Percentiles rank a stretch among this genome's conserved stretches.
Evolutionary conservation across 2,888 invertebrate genomes (phyloP).

Genomic region (Xanthia togata): DNA sequence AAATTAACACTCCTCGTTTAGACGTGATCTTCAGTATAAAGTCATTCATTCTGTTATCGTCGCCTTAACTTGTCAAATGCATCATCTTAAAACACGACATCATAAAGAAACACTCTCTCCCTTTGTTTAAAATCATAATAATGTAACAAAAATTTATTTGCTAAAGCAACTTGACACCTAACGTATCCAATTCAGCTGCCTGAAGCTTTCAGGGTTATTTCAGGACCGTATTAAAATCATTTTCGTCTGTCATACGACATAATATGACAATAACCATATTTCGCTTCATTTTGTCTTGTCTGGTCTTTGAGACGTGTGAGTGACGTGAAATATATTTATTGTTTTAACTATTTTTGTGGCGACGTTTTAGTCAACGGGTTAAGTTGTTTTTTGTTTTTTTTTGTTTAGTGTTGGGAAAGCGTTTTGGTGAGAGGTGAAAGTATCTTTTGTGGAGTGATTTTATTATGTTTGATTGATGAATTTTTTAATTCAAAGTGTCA

Average conservation of each 20-base stretch:
- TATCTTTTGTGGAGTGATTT: not conserved
- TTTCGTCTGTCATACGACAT: slow-evolving; percentile 80
- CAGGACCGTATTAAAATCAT: slow-evolving; percentile 72
- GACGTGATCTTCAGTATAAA: too few species aligned
- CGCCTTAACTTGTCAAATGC: slow-evolving; percentile 22
- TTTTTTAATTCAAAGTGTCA: not conserved
- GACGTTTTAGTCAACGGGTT: slow-evolving; percentile 52
- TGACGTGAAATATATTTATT: slow-evolving; percentile 76
- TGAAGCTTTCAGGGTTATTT: slow-evolving; percentile 74
- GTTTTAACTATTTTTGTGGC: slow-evolving; percentile 70
- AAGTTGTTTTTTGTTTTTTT: slow-evolving; percentile 10
- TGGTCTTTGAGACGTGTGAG: slow-evolving; percentile 68
- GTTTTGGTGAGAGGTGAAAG: slow-evolving; percentile 1
- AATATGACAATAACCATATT: slow-evolving; percentile 84
- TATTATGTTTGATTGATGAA: not conserved
- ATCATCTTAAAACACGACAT: slow-evolving; percentile 30
- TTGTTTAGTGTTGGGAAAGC: not conserved
- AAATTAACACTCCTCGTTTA: too few species aligned
- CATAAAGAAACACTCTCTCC: slow-evolving; percentile 47
- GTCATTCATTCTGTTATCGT: too few species aligned
- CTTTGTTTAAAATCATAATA: slow-evolving; percentile 63
- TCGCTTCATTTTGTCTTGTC: slow-evolving; percentile 75
- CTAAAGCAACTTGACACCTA: slow-evolving; percentile 57
- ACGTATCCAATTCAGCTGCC: slow-evolving; percentile 69
- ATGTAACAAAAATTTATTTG: slow-evolving; percentile 62